Percentiles rank a stretch among this genome's conserved stretches.
Evolutionary conservation across 2,888 invertebrate species (phyloP).

Genomic region (Gastracanthus pulcherrimus): DNA sequence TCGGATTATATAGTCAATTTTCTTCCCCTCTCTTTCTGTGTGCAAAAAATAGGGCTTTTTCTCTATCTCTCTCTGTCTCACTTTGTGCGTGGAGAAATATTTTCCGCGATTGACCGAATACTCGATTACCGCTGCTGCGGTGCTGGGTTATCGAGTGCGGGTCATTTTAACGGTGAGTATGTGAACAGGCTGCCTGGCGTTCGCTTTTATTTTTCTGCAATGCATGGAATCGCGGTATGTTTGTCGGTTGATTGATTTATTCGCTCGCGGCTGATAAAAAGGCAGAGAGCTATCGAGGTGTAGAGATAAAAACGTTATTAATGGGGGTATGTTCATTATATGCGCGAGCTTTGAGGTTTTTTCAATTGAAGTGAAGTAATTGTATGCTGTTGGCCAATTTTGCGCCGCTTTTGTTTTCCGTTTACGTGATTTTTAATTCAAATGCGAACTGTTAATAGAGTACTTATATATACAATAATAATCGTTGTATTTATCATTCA

Average conservation of each 20-base stretch:
- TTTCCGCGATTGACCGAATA: slow-evolving; percentile 4
- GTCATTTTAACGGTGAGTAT: neutral
- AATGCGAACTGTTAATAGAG: too few species aligned
- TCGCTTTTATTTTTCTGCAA: neutral
- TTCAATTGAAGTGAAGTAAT: too few species aligned
- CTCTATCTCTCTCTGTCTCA: neutral
- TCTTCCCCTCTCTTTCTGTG: neutral
- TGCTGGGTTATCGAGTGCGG: neutral
- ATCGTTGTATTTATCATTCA: too few species aligned
- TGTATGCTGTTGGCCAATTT: too few species aligned
- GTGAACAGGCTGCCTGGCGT: neutral
- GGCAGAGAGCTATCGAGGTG: neutral
- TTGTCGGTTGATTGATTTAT: neutral
- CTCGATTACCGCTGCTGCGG: neutral
- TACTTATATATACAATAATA: too few species aligned
- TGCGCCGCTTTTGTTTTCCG: too few species aligned
- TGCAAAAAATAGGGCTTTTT: neutral
- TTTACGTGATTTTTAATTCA: too few species aligned
- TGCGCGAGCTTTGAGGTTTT: neutral
- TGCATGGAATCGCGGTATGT: neutral
- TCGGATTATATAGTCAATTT: neutral
- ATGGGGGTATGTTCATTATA: neutral
- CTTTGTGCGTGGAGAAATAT: too few species aligned
- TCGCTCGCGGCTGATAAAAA: neutral
- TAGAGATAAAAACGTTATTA: neutral